phyloP scores from a whole-genome alignment of 1,140 invertebrate species.

The Hycleus cichorii region DNA sequence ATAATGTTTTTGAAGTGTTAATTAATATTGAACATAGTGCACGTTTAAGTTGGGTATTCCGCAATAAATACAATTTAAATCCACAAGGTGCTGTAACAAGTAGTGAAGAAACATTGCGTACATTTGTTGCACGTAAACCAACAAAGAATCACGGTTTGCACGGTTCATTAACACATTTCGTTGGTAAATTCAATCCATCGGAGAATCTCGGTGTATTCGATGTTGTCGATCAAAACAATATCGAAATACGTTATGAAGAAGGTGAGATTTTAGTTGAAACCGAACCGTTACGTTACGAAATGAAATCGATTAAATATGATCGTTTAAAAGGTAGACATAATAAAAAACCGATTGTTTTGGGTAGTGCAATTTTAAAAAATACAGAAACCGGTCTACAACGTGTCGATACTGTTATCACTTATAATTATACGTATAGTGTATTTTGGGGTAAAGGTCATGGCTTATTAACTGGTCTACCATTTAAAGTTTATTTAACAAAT shows the following conservation, averaged over 20 bases:
- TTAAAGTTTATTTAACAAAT: conserved; percentile 56
- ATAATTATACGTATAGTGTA: conserved; percentile 58
- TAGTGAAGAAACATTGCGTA: conserved; percentile 40
- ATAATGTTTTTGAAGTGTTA: conserved; percentile 62
- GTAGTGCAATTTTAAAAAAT: conserved; percentile 56
- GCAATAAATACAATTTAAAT: conserved; percentile 55
- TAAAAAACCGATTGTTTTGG: conserved; percentile 49
- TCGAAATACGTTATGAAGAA: conserved; percentile 47
- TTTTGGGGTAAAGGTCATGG: conserved; percentile 73
- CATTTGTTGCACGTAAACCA: conserved; percentile 46
- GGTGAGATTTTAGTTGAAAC: conserved; percentile 72
- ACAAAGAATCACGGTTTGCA: conserved; percentile 38
- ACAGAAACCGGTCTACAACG: conserved; percentile 42
- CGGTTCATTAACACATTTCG: conserved; percentile 48
- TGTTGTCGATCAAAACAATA: conserved; percentile 56
- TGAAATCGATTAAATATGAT: conserved; percentile 58
- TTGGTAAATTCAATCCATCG: conserved; percentile 58
- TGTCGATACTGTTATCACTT: conserved; percentile 62
- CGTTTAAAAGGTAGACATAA: conserved; percentile 48
- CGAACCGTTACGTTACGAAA: conserved; percentile 66
- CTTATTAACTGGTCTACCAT: conserved; percentile 64
- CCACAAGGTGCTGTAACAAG: conserved; percentile 60
- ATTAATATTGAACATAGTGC: conserved; percentile 71
- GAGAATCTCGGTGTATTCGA: conserved; percentile 57
- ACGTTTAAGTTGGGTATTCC: conserved; percentile 61